These are phyloP conservation scores for Scomber scombrus DNA, from an alignment of 2,113 vertebrate genomes.

Conservation along the genomic window DNA sequence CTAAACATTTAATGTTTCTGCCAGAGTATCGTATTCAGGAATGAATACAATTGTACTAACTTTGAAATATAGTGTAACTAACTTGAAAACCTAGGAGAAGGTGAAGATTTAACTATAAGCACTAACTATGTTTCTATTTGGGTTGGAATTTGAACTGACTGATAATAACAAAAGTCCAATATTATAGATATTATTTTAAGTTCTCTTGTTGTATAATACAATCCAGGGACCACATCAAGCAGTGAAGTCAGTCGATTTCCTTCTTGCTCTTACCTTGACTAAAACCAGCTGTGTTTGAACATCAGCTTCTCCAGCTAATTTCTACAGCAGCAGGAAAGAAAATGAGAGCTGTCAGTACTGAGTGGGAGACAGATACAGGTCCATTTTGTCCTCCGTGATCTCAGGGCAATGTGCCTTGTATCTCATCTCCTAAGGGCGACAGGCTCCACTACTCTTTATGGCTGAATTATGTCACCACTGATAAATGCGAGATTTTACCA, in stretches of 20 bases:
- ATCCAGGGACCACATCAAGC: neutral
- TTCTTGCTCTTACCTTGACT: neutral
- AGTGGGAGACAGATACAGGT: slow-evolving; percentile 12
- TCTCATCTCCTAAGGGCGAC: slow-evolving; percentile 47
- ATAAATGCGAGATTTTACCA: slow-evolving; percentile 50
- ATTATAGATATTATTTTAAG: neutral
- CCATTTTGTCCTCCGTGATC: slow-evolving; percentile 32
- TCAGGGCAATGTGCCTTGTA: slow-evolving; percentile 4
- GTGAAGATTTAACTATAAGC: too few relatives aligned
- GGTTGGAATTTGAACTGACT: neutral
- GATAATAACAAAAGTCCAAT: neutral
- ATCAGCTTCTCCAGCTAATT: neutral
- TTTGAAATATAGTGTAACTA: too few relatives aligned
- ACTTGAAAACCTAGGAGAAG: too few relatives aligned
- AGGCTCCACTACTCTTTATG: slow-evolving; percentile 18
- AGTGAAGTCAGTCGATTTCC: neutral
- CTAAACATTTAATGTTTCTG: too few relatives aligned
- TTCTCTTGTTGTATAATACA: neutral
- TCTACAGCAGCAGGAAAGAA: slow-evolving; percentile 13
- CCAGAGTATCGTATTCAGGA: too few relatives aligned
- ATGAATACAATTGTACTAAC: too few relatives aligned
- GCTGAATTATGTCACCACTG: slow-evolving; percentile 47
- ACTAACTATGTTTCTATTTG: too few relatives aligned
- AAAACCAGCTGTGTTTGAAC: neutral
- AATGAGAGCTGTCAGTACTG: slow-evolving; percentile 39